Evolutionary conservation across 1,140 invertebrate genomes (phyloP).

Genomic region (Elymnias hypermnestra): DNA sequence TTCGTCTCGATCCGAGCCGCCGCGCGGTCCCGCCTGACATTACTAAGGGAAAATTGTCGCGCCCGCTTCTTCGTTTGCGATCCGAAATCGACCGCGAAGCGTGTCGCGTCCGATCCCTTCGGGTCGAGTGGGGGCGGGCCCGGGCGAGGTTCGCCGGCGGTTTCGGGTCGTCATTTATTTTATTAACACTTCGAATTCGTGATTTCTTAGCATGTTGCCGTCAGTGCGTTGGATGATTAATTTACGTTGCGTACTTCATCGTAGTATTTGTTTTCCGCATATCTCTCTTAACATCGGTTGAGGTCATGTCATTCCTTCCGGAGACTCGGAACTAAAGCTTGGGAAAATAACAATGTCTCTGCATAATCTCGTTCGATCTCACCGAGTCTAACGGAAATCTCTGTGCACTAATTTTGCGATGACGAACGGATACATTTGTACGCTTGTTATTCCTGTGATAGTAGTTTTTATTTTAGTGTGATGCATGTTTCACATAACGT

Average conservation of each 20-base stretch:
- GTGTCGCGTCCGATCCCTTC: no score
- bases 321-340: slow-evolving; percentile 8
- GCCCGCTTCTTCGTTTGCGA: slow-evolving; percentile 25
- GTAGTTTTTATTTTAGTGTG: slow-evolving; percentile 29
- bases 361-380: slow-evolving; percentile 5
- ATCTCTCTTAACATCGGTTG: slow-evolving; percentile 14
- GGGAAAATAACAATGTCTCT: slow-evolving; percentile 11
- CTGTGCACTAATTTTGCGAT: slow-evolving; percentile 23
- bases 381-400: neutral
- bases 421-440: slow-evolving; percentile 12
- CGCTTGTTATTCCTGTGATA: slow-evolving; percentile 30
- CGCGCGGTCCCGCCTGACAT: slow-evolving; percentile 33
- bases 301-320: slow-evolving; percentile 5
- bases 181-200: slow-evolving; percentile 35
- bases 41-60: slow-evolving; percentile 68
- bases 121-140: no score
- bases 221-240: slow-evolving; percentile 29
- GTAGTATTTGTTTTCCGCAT: slow-evolving; percentile 11
- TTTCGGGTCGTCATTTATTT: slow-evolving; percentile 31
- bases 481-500: slow-evolving; percentile 28
- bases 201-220: slow-evolving; percentile 41
- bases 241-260: slow-evolving; percentile 31
- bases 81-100: slow-evolving; percentile 17
- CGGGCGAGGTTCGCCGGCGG: slow-evolving; percentile 28
- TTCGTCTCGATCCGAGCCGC: slow-evolving; percentile 35